Percentiles rank a stretch among this genome's conserved stretches.
Conservation (phyloP, 2,888 invertebrate species). For the Macropis europaea region DNA sequence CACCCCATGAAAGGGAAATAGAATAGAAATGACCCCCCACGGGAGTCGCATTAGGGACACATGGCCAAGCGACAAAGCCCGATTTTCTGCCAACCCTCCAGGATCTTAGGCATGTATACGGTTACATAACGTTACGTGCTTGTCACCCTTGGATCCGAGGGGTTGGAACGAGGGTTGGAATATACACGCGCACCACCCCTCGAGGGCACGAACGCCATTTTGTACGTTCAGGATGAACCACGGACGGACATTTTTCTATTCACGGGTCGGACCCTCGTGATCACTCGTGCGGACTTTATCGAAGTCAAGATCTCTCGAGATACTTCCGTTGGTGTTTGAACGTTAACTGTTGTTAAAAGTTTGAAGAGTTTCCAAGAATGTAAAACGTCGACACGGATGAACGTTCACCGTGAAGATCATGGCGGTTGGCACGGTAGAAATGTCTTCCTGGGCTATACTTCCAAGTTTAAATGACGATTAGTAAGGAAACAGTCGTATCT, state of each 20-base stretch:
- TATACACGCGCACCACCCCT: slow-evolving; percentile 70
- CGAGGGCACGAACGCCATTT: slow-evolving; percentile 74
- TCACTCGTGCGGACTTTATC: slow-evolving; percentile 53
- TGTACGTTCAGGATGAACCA: slow-evolving; percentile 62
- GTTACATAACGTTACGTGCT: slow-evolving; percentile 76
- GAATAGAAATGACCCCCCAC: slow-evolving; percentile 79
- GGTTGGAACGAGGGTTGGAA: slow-evolving; percentile 71
- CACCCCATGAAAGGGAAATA: slow-evolving; percentile 75
- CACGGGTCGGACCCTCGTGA: slow-evolving; percentile 29
- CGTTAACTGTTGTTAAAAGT: not conserved
- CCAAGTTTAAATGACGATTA: no score
- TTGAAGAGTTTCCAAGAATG: not conserved
- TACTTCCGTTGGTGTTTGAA: not conserved
- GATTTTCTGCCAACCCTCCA: slow-evolving; percentile 68
- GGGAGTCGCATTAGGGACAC: slow-evolving; percentile 79
- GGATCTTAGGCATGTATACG: slow-evolving; percentile 77
- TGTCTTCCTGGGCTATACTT: no score
- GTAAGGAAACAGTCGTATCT: no score
- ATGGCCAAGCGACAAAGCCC: slow-evolving; percentile 78
- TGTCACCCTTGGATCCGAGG: slow-evolving; percentile 63
- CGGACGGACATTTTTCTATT: slow-evolving; percentile 58
- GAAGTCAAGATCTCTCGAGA: slow-evolving; percentile 28
- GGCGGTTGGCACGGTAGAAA: no score
- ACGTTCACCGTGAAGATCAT: not conserved
- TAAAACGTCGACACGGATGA: not conserved